Evolutionary conservation across 2,888 invertebrate genomes (phyloP).

Genomic region (Diaphora mendica): DNA sequence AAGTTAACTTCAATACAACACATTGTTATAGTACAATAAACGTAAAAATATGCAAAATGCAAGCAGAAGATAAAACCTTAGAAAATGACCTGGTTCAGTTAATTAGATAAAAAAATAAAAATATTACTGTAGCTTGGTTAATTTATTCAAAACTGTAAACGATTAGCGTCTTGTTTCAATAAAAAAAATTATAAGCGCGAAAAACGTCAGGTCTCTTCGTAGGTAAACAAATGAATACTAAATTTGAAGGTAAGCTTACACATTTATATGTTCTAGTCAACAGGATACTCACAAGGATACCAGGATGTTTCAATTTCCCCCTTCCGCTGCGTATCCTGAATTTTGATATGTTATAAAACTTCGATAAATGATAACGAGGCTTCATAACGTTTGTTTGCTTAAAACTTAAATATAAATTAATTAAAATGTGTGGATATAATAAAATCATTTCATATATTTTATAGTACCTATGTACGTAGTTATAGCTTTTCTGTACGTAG

Average conservation of each 20-base stretch:
- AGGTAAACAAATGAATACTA: constrained; percentile 25
- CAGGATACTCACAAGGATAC: constrained; percentile 57
- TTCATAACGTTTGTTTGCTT: constrained; percentile 7
- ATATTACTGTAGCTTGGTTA: background rate
- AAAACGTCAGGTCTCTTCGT: constrained; percentile 10
- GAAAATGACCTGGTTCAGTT: background rate
- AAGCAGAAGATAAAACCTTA: background rate
- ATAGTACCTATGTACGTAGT: too few species aligned
- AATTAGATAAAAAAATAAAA: background rate
- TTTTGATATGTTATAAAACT: constrained; percentile 60
- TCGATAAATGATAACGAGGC: background rate
- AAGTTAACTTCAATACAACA: background rate
- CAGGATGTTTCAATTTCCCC: constrained; percentile 65
- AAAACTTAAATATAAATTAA: background rate
- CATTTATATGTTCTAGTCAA: constrained; percentile 54
- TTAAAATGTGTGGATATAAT: background rate
- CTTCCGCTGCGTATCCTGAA: constrained; percentile 76
- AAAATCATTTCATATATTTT: too few species aligned
- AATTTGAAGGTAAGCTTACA: constrained; percentile 39
- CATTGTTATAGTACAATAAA: background rate
- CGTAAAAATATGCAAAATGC: background rate
- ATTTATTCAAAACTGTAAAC: background rate
- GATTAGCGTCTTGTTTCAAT: background rate
- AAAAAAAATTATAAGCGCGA: background rate
- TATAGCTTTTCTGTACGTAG: background rate